Evolutionary conservation across 2,113 vertebrate species (phyloP).

Genomic region (Cricetomys ansorgei): DNA sequence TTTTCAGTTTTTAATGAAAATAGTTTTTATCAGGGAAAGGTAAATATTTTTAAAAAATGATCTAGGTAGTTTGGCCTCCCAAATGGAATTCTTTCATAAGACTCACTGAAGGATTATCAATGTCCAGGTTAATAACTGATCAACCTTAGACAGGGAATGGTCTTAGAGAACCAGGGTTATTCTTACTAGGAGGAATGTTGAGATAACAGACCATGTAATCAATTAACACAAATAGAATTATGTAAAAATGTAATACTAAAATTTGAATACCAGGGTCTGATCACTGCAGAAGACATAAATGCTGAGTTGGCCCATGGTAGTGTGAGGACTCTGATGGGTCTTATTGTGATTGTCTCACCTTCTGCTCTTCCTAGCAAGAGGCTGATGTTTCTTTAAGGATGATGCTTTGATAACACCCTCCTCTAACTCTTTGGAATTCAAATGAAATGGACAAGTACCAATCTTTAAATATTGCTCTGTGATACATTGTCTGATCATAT

Average conservation of each 20-base stretch:
- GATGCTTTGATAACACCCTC: neutral
- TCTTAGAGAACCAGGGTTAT: accelerated
- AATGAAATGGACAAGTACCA: neutral
- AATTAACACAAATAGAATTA: neutral
- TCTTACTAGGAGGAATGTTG: accelerated
- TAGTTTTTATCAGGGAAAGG: neutral
- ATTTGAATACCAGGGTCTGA: no score
- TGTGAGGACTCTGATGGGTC: no score
- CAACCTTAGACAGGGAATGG: neutral
- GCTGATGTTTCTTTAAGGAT: neutral
- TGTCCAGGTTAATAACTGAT: neutral
- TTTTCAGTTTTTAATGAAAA: neutral
- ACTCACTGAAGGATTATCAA: neutral
- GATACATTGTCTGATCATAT: accelerated
- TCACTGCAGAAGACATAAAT: accelerated
- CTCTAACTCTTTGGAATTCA: neutral
- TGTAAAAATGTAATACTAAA: neutral
- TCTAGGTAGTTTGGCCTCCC: neutral
- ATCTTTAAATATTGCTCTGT: neutral
- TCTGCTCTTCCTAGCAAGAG: accelerated
- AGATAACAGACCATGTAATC: neutral
- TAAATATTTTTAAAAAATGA: neutral
- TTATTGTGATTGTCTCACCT: neutral
- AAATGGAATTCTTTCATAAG: neutral
- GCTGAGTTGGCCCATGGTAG: accelerated